These are phyloP conservation scores for Phrixothrix hirtus DNA, from an alignment of 2,888 invertebrate species.

Conservation along the genomic window DNA sequence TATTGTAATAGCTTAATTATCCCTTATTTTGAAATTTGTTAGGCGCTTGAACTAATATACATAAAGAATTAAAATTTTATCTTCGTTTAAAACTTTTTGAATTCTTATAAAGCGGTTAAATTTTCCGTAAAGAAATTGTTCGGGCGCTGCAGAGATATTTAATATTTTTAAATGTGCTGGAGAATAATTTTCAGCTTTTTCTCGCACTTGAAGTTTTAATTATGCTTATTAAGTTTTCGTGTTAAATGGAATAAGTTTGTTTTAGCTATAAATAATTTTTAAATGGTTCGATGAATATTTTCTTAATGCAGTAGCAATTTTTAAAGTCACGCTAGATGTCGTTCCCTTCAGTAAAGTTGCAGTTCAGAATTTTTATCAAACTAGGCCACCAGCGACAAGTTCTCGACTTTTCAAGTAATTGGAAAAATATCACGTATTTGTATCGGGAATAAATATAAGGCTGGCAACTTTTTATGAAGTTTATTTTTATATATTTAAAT, in stretches of 20 bases:
- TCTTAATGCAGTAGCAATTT: conserved; percentile 8
- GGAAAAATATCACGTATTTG: no score
- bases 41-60: neutral
- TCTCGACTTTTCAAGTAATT: no score
- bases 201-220: conserved; percentile 46
- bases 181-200: conserved; percentile 40
- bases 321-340: no score
- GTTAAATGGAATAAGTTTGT: conserved; percentile 49
- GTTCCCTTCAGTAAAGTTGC: no score
- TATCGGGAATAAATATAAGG: no score
- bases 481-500: no score
- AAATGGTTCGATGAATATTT: conserved; percentile 22
- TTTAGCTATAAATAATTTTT: conserved; percentile 43
- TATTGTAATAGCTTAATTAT: no score
- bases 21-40: neutral
- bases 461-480: no score
- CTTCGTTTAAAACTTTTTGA: conserved; percentile 24
- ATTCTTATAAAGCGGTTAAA: conserved; percentile 36
- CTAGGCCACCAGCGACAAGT: no score
- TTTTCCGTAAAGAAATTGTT: conserved; percentile 40
- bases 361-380: no score
- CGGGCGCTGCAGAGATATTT: conserved; percentile 39
- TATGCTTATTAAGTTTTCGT: conserved; percentile 48
- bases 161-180: conserved; percentile 41
- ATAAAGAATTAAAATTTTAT: conserved; percentile 19